Evolutionary conservation across 2,113 vertebrate genomes (phyloP).

Genomic region (Albula goreensis): DNA sequence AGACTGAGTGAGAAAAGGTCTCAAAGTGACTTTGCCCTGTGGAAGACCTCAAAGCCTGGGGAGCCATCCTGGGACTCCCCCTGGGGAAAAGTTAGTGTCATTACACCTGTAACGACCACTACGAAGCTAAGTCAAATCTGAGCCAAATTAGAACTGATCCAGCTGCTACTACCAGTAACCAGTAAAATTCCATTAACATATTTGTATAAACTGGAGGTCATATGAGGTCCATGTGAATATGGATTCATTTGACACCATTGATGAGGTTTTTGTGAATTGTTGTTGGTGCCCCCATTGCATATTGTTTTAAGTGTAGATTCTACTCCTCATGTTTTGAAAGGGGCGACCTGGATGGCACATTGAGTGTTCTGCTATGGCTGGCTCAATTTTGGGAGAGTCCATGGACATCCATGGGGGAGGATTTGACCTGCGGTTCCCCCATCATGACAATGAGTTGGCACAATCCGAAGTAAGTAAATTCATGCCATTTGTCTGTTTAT

Average conservation of each 20-base stretch:
- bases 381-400: slow-evolving; percentile 84
- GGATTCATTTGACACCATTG: neutral
- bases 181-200: neutral
- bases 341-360: slow-evolving; percentile 97
- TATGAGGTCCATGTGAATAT: neutral
- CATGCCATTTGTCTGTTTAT: neutral
- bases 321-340: slow-evolving; percentile 55
- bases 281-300: neutral
- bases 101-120: neutral
- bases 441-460: slow-evolving; percentile 96
- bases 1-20: slow-evolving; percentile 87
- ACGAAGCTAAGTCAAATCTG: neutral
- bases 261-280: neutral
- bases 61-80: slow-evolving; percentile 95
- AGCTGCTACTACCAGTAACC: neutral
- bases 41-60: slow-evolving; percentile 95
- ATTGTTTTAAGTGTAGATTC: neutral
- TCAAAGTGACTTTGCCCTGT: slow-evolving; percentile 89
- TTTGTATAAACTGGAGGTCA: too few species aligned
- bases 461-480: slow-evolving; percentile 85
- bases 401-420: slow-evolving; percentile 98
- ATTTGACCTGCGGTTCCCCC: slow-evolving; percentile 92
- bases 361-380: slow-evolving; percentile 96
- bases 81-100: slow-evolving; percentile 84
- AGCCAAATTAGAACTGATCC: neutral